phyloP scores from a whole-genome alignment of 2,797 vertebrate species.

The Danio aesculapii region DNA sequence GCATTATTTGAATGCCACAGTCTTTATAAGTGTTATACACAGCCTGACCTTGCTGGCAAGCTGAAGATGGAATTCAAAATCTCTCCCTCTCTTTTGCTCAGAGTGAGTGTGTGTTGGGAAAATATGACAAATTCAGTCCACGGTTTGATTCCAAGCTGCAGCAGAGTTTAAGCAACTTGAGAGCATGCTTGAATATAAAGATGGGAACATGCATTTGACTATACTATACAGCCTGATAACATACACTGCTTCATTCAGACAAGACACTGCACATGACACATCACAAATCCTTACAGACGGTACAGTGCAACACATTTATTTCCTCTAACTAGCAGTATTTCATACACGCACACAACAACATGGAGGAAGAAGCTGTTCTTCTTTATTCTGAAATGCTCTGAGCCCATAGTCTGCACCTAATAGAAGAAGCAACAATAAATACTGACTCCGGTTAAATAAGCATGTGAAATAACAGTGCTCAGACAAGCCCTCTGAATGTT shows the following conservation, averaged over 20 bases:
- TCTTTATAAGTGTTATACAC: conserved; percentile 49
- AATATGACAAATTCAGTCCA: conserved; percentile 50
- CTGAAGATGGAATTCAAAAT: conserved; percentile 55
- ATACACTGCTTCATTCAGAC: background rate
- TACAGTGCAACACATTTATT: conserved; percentile 26
- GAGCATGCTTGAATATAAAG: conserved; percentile 19
- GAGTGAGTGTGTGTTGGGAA: background rate
- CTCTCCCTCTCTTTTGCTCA: conserved; percentile 14
- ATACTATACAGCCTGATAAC: background rate
- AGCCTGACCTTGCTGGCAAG: conserved; percentile 55
- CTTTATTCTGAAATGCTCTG: conserved; percentile 34
- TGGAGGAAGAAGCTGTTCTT: conserved; percentile 34
- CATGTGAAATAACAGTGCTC: conserved; percentile 33
- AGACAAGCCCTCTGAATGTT: conserved; percentile 35
- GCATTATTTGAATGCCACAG: conserved; percentile 39
- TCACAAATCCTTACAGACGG: background rate
- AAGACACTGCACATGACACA: background rate
- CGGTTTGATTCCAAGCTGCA: conserved; percentile 52
- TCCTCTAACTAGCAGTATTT: conserved; percentile 19
- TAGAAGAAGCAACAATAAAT: conserved; percentile 34
- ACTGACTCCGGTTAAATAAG: conserved; percentile 33
- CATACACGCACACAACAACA: background rate
- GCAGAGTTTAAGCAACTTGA: conserved; percentile 42
- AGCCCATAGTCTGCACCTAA: background rate
- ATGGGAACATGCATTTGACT: conserved; percentile 23